These are phyloP conservation scores for Tenthredo scrophulariae DNA, from an alignment of 2,888 invertebrate species.

Conservation along the genomic window DNA sequence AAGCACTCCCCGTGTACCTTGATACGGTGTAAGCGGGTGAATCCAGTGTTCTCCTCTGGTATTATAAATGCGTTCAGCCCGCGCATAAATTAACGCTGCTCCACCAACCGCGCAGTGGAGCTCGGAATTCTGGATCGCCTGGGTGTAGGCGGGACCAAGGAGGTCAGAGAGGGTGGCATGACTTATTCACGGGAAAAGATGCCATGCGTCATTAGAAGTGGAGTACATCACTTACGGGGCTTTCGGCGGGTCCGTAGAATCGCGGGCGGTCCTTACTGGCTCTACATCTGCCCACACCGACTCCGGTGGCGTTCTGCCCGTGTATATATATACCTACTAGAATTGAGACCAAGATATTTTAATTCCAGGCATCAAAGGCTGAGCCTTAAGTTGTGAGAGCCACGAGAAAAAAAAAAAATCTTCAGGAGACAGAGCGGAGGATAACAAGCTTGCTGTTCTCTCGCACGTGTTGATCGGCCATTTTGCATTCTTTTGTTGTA, in stretches of 20 bases:
- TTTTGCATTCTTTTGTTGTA: not conserved
- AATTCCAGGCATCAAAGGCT: slow-evolving; percentile 27
- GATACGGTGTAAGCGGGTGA: slow-evolving; percentile 50
- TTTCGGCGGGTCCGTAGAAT: slow-evolving; percentile 41
- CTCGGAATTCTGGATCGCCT: slow-evolving; percentile 51
- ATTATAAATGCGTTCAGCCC: slow-evolving; percentile 50
- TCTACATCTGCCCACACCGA: slow-evolving; percentile 15
- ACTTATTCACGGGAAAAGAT: slow-evolving; percentile 53
- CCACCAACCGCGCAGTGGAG: slow-evolving; percentile 50
- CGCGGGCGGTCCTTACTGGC: slow-evolving; percentile 33
- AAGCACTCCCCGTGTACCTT: slow-evolving; percentile 45
- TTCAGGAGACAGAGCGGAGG: not conserved
- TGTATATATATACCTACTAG: not conserved
- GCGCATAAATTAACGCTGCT: slow-evolving; percentile 53
- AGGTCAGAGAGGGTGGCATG: slow-evolving; percentile 49
- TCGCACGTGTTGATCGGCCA: slow-evolving; percentile 2
- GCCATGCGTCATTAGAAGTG: slow-evolving; percentile 53
- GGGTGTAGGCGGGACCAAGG: slow-evolving; percentile 46
- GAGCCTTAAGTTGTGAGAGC: not conserved
- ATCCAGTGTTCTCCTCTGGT: slow-evolving; percentile 49
- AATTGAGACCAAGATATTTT: slow-evolving; percentile 10
- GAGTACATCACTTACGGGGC: slow-evolving; percentile 53
- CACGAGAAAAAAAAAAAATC: not conserved
- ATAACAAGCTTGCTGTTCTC: not conserved
- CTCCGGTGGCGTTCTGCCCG: not conserved